Percentiles rank a stretch among this genome's conserved stretches.
Evolutionary conservation across 2,797 vertebrate species (phyloP).

Genomic region (Alcedo atthis): DNA sequence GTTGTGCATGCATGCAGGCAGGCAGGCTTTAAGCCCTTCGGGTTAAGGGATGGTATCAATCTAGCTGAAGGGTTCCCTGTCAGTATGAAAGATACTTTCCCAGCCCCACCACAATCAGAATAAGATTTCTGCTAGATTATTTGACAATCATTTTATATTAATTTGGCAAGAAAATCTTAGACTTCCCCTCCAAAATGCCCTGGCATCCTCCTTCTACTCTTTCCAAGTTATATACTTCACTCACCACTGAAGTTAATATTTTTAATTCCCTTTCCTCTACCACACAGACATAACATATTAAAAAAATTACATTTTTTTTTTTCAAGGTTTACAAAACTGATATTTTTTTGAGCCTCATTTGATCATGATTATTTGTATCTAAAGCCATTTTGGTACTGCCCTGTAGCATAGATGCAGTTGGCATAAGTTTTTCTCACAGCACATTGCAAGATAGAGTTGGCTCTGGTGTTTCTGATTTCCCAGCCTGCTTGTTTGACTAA

Average conservation of each 20-base stretch:
- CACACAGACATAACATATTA: neutral
- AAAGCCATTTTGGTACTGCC: neutral
- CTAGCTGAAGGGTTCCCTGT: neutral
- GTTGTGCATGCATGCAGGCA: neutral
- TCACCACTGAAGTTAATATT: neutral
- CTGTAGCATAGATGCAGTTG: neutral
- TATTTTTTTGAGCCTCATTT: neutral
- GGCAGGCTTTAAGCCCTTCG: neutral
- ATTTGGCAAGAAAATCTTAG: neutral
- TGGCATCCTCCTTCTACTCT: fast-evolving
- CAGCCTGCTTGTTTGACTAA: constrained; percentile 41
- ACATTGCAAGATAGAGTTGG: neutral
- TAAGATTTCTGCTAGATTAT: neutral
- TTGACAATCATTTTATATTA: neutral
- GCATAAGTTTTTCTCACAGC: neutral
- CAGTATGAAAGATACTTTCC: neutral
- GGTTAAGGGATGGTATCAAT: neutral
- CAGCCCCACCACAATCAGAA: neutral
- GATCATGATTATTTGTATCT: neutral
- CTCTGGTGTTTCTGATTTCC: constrained; percentile 34
- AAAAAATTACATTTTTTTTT: neutral
- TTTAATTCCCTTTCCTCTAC: neutral
- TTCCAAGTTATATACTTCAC: neutral
- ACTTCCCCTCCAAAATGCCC: neutral
- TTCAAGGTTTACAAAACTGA: neutral